Base-by-base conservation (phyloP, 2,113 vertebrate genomes). In the Clarias gariepinus region DNA sequence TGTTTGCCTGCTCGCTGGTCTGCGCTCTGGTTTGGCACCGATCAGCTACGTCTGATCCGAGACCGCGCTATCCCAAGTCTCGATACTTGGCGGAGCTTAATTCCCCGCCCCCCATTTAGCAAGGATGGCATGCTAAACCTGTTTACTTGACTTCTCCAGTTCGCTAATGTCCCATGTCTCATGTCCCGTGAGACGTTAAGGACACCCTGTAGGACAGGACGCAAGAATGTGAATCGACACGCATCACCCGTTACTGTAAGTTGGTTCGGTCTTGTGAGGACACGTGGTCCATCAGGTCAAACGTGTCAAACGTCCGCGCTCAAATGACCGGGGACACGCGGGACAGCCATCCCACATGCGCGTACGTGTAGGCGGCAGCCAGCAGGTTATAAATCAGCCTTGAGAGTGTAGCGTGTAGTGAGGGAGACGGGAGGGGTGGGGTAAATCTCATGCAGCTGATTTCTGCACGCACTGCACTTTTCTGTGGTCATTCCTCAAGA, bases 341-440 rank as follows among this genome's bases (percentile, higher is more conserved):
- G 15, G n/a, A 7, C 6, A 12, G 76, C 52, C 74, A 78, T 78
- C 47, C 28, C 55, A 52, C 1, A 4, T 3, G 55, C 47, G 5
- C 25, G 23, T 4, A 3, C 52, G 8, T 3, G 1, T 55, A 8
- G 52, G 9, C 55, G 9, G 16, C 76, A 2, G 28, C 10, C 1
- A 11, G 77, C 47, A 47, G 5, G 7, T 7, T 60, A 13, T 58
- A 36, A 80, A 80, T 60, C 77, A 80, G 28, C n/a, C 77, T 78
- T 8, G 36, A 66, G 61, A 81, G 85, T 36, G n/a, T 23, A 90
- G 89, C 80, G 87, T 77, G 78, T 86, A 89, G 85, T 89, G 91
- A 86, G 90, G 91, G 89, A 82, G 89, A 25, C 41, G 68, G 90
- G 84, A 82, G 87, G 82, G 83, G 89, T n/a, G 73, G 82, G 81